phyloP scores from a whole-genome alignment of 2,888 invertebrate genomes.

The Meta bourneti region DNA sequence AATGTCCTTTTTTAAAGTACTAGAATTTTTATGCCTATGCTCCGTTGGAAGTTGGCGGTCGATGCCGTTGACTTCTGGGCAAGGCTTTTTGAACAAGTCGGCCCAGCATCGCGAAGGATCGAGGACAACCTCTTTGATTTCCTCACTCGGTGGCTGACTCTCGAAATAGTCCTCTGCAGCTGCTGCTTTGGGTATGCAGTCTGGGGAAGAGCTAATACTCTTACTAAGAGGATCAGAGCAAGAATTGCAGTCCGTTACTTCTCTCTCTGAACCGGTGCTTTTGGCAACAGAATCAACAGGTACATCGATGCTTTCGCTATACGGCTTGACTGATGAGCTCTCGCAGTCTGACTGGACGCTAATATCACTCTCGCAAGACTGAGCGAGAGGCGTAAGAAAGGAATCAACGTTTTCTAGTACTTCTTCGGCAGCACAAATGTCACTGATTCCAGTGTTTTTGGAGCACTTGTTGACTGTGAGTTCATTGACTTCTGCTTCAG shows the following conservation, averaged over 20 bases:
- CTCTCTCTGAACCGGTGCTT: slow-evolving; percentile 50
- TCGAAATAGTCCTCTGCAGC: neutral
- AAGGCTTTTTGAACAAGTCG: slow-evolving; percentile 69
- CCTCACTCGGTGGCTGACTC: slow-evolving; percentile 7
- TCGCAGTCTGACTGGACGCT: slow-evolving; percentile 64
- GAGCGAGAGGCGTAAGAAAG: neutral
- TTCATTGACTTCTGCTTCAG: slow-evolving; percentile 40
- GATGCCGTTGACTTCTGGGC: slow-evolving; percentile 68
- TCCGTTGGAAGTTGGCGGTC: slow-evolving; percentile 31
- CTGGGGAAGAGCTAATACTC: slow-evolving; percentile 46
- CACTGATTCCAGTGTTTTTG: neutral
- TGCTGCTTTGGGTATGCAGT: slow-evolving; percentile 37
- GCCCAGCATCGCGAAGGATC: slow-evolving; percentile 71
- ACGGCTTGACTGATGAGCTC: slow-evolving; percentile 18
- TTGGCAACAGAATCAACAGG: slow-evolving; percentile 53
- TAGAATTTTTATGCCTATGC: neutral
- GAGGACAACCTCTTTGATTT: neutral
- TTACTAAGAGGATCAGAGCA: slow-evolving; percentile 54
- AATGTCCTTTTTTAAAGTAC: slow-evolving; percentile 53
- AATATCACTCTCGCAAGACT: neutral
- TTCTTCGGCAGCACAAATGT: neutral
- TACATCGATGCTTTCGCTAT: neutral
- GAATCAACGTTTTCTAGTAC: neutral
- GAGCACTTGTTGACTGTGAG: slow-evolving; percentile 1
- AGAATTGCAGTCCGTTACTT: slow-evolving; percentile 51